Evolutionary conservation across 2,113 vertebrate species (phyloP).

Genomic region (Catharus fuscescens): DNA sequence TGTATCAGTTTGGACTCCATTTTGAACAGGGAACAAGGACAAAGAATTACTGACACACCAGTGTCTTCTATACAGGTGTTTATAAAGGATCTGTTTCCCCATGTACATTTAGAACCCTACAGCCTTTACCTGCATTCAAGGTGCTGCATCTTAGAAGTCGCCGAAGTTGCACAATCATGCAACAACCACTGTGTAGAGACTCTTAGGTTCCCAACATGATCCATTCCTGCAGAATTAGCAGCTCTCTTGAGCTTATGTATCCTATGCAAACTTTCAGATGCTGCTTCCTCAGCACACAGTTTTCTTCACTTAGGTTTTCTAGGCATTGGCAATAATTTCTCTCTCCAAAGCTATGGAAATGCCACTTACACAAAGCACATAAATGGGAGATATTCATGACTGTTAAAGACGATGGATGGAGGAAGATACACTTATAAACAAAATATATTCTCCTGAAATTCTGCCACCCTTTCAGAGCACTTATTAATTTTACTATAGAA

Average conservation of each 20-base stretch:
- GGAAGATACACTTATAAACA: background rate
- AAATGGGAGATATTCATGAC: background rate
- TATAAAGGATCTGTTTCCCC: background rate
- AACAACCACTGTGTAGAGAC: rapidly evolving
- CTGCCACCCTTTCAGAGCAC: background rate
- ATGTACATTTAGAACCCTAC: background rate
- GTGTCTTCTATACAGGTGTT: background rate
- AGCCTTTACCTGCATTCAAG: background rate
- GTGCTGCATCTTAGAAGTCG: background rate
- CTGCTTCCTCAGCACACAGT: background rate
- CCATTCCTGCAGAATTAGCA: background rate
- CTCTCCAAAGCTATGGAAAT: background rate
- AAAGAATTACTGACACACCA: background rate
- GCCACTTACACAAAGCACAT: background rate
- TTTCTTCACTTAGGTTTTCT: background rate
- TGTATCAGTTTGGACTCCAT: background rate
- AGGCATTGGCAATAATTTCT: background rate
- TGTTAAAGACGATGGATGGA: background rate
- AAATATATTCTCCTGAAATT: background rate
- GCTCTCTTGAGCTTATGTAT: background rate
- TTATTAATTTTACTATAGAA: background rate
- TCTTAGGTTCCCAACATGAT: background rate
- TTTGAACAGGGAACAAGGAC: background rate
- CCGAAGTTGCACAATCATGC: background rate
- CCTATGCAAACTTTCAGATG: background rate